A percentile compares a stretch with the other conserved stretches of the same genome.
Conservation (phyloP, 2,797 vertebrate species). For the Oreochromis mossambicus region DNA sequence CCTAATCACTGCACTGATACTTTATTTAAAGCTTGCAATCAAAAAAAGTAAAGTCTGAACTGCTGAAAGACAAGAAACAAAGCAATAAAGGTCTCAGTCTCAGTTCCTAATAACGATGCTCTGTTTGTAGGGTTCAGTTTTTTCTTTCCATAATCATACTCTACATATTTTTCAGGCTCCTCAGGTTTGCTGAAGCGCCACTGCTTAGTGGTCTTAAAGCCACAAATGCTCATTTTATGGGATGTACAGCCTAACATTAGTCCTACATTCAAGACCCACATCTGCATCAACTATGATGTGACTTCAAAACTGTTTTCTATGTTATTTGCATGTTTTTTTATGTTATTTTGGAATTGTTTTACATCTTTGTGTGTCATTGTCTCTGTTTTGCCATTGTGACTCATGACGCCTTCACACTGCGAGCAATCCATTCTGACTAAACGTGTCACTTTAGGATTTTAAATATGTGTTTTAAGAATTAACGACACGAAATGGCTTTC, state of each 20-base stretch:
- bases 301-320: background rate
- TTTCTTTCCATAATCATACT: background rate
- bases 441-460: background rate
- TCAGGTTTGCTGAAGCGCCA: background rate
- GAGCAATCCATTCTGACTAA: background rate
- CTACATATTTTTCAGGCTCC: background rate
- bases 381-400: background rate
- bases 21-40: background rate
- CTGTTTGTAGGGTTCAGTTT: background rate
- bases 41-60: background rate
- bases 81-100: background rate
- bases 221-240: background rate
- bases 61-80: background rate
- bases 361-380: background rate
- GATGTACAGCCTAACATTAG: background rate
- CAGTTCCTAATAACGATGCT: background rate
- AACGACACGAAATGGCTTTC: background rate
- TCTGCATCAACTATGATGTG: background rate
- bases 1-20: background rate
- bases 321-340: background rate
- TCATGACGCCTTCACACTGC: background rate
- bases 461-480: slow-evolving; percentile 21
- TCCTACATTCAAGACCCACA: background rate
- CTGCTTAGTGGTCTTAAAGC: background rate
- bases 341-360: background rate